Evolutionary conservation across 2,797 vertebrate genomes (phyloP).

Genomic region (Eurystomus glaucurus): DNA sequence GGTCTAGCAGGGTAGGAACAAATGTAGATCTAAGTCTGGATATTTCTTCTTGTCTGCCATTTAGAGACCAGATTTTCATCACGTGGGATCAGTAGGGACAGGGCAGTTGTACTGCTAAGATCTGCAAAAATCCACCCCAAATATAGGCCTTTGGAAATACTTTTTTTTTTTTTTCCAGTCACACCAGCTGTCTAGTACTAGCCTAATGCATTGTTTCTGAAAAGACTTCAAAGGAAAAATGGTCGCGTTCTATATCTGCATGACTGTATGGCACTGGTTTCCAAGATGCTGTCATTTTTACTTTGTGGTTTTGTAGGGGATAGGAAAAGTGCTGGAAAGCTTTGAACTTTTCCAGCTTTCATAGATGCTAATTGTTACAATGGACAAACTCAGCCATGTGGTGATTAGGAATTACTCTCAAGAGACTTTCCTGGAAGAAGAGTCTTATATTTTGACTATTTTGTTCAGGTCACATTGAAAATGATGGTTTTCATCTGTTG

Average conservation of each 20-base stretch:
- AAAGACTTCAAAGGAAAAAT: constrained; percentile 13
- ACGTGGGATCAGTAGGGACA: rapidly evolving
- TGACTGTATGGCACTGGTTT: neutral
- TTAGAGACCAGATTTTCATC: neutral
- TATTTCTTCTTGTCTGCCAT: neutral
- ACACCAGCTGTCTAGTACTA: neutral
- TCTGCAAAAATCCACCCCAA: neutral
- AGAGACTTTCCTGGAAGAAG: constrained; percentile 3
- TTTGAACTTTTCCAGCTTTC: neutral
- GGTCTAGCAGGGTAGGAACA: neutral
- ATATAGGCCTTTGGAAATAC: neutral
- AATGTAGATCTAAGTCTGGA: neutral
- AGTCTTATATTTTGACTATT: neutral
- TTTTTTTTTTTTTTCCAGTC: neutral
- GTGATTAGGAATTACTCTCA: constrained; percentile 14
- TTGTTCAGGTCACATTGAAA: neutral
- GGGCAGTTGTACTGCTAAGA: neutral
- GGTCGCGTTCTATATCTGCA: neutral
- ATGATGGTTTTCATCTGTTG: neutral
- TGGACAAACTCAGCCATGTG: neutral
- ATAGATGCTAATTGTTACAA: neutral
- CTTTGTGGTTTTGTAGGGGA: constrained; percentile 28
- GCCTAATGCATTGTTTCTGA: neutral
- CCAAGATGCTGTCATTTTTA: constrained; percentile 26
- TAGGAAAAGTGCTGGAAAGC: constrained; percentile 3